Base-by-base conservation (phyloP, 2,888 invertebrate genomes). In the Calephelis perditalis region DNA sequence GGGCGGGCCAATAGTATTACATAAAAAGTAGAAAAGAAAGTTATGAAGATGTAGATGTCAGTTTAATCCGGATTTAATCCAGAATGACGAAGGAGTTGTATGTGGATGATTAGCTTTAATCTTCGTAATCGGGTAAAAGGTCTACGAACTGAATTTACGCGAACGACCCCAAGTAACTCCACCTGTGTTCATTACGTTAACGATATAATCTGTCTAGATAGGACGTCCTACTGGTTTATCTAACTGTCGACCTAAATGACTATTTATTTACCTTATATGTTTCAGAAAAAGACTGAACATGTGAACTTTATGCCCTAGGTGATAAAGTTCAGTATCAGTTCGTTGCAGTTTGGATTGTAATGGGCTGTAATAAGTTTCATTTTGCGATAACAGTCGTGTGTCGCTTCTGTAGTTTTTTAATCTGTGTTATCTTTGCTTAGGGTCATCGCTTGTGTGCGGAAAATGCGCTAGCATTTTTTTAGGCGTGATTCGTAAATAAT, bases 141-240 rank as follows among this genome's bases (percentile, higher is more conserved):
- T 49, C 49, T 49, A 26, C 49, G 49, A 49, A 49, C 49, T 49
- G 49, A 49, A 49, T 10, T 35, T 49, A 26, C 49, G 26, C 49
- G 26, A 26, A 49, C 49, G 49, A 49, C 49, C 49, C 26, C 15
- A 49, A 49, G 49, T 49, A 49, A 26, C 49, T 49, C 26, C 49
- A 49, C 49, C 49, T 49, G 26, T 8, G 15, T 49, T 49, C 26
- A 49, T 49, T 49, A 49, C 49, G 12, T 49, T 26, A 49, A 49
- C 49, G 49, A 49, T 49, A 49, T 49, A 49, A 49, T 49, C 26
- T 26, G 52, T 52, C 52, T 35, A 35, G 52, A 52, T 52, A 52
- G 52, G 52, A 52, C 52, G 52, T 54, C 52, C 52, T 54, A 54
- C 52, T 54, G 36, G 52, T 54, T 54, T 54, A 54, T 54, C 52